Conservation (phyloP, 2,797 vertebrate genomes). For the Peromyscus eremicus region DNA sequence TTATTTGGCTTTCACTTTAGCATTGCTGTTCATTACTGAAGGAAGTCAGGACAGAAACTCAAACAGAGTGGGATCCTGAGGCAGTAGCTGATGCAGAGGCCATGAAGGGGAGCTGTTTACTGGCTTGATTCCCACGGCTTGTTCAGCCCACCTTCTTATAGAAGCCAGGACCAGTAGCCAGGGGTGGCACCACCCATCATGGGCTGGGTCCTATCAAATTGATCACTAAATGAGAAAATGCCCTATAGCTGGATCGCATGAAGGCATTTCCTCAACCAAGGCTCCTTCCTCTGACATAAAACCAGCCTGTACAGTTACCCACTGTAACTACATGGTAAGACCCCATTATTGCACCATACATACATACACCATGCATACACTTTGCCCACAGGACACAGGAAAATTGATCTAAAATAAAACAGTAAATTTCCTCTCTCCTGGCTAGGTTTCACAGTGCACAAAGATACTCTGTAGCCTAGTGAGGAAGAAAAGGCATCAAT, state of each 20-base stretch:
- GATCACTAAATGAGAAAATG: background rate
- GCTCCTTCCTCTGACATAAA: background rate
- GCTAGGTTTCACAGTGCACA: background rate
- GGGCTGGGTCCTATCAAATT: background rate
- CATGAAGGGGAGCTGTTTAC: background rate
- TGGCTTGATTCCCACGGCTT: background rate
- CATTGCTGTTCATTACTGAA: background rate
- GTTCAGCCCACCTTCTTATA: background rate
- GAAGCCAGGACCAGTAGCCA: background rate
- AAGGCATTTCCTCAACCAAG: background rate
- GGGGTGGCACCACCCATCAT: background rate
- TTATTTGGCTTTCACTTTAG: background rate
- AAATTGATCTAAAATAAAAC: background rate
- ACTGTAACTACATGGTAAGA: background rate
- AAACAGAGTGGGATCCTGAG: background rate
- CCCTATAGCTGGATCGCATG: background rate
- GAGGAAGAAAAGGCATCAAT: background rate
- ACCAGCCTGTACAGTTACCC: background rate
- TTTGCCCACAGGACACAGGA: background rate
- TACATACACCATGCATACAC: too few relatives aligned
- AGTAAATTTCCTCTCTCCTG: background rate
- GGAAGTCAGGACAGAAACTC: background rate
- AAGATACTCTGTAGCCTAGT: background rate
- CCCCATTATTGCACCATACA: background rate
- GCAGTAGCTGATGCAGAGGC: background rate